Conservation (phyloP, 2,113 vertebrate genomes). For the Nipponia nippon region DNA sequence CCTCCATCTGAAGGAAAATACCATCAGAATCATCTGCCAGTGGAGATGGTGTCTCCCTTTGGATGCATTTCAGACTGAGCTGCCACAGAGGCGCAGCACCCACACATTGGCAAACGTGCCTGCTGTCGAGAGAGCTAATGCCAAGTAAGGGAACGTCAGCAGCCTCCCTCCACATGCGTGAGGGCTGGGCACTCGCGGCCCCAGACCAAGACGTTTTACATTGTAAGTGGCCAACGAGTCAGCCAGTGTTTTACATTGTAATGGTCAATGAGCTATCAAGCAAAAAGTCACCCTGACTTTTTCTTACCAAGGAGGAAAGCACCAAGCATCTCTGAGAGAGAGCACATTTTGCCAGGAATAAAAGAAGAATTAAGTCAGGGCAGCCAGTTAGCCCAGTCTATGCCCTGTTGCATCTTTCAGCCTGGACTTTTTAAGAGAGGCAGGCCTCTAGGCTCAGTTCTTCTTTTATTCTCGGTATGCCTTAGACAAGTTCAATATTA, state of each 20-base stretch:
- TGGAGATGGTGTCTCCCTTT: background rate
- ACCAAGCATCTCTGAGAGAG: background rate
- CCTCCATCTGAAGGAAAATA: background rate
- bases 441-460: background rate
- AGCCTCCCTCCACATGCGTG: accelerated
- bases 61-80: background rate
- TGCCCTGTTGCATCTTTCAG: background rate
- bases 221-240: accelerated
- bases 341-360: background rate
- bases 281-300: background rate
- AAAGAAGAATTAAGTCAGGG: background rate
- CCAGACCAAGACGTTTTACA: background rate
- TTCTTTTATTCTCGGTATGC: background rate
- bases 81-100: background rate
- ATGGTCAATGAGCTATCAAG: background rate
- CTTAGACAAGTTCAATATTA: background rate
- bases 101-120: background rate
- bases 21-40: background rate
- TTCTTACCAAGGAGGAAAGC: background rate
- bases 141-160: background rate
- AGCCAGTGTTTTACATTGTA: background rate
- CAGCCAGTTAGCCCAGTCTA: background rate
- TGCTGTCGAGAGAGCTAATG: background rate
- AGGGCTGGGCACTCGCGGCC: background rate
- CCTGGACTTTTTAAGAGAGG: background rate